phyloP scores from a whole-genome alignment of 2,113 vertebrate genomes.

The Puffinus mauretanicus region DNA sequence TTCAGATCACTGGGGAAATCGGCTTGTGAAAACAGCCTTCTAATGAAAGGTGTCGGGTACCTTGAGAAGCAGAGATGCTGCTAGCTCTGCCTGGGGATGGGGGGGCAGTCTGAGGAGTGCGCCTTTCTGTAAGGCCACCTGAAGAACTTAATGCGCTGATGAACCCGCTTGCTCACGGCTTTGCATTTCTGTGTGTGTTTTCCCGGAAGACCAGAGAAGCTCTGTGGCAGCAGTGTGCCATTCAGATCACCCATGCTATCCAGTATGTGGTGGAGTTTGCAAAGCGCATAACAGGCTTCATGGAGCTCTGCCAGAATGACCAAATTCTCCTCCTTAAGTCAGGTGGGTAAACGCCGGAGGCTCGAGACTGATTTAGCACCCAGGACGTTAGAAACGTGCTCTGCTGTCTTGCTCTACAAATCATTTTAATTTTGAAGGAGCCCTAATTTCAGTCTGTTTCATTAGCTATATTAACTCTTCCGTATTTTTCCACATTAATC shows the following conservation, averaged over 20 bases:
- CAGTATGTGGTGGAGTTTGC: constrained; percentile 99
- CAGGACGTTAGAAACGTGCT: neutral
- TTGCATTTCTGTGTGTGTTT: neutral
- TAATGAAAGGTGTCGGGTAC: neutral
- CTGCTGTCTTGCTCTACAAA: neutral
- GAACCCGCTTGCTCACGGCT: neutral
- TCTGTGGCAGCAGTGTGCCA: constrained; percentile 98
- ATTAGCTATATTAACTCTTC: neutral
- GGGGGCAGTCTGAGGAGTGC: neutral
- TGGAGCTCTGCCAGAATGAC: constrained; percentile 99
- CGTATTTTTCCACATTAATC: constrained; percentile 15
- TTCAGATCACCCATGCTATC: constrained; percentile 98
- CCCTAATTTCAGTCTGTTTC: constrained; percentile 11
- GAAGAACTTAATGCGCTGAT: neutral
- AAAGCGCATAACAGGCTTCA: constrained; percentile 98
- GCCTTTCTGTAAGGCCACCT: neutral
- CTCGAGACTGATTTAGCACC: neutral
- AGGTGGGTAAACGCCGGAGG: constrained; percentile 77
- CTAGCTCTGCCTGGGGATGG: neutral
- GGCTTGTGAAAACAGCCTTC: neutral
- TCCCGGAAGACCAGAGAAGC: constrained; percentile 87
- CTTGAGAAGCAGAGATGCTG: neutral
- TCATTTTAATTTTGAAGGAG: neutral
- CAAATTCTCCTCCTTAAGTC: constrained; percentile 99
- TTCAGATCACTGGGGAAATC: neutral